Evolutionary conservation across 2,888 invertebrate genomes (phyloP).

Genomic region (Meiosimyza platycephala): DNA sequence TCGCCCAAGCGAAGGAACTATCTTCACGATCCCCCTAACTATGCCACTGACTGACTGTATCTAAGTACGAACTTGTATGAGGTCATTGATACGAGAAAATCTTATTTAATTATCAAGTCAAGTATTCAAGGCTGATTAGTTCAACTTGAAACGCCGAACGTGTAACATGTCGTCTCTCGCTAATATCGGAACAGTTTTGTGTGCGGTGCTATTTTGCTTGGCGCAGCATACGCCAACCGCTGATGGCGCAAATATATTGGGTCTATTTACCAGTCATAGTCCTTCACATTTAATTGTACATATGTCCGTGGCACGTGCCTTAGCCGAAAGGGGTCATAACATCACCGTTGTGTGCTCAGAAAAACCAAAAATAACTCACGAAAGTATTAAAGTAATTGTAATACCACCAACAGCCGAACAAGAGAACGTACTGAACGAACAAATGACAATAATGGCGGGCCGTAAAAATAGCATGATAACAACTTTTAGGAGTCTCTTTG

Average conservation of each 20-base stretch:
- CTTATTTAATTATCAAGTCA: too few relatives aligned
- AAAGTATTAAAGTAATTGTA: conserved; percentile 55
- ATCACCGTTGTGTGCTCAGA: conserved; percentile 60
- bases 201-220: background rate
- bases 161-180: too few relatives aligned
- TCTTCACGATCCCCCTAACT: too few relatives aligned
- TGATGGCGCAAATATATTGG: conserved; percentile 58
- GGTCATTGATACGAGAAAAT: too few relatives aligned
- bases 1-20: too few relatives aligned
- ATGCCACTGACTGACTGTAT: too few relatives aligned
- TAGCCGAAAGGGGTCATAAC: conserved; percentile 63
- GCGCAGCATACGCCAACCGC: conserved; percentile 36
- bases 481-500: conserved; percentile 45
- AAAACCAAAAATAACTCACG: conserved; percentile 58
- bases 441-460: conserved; percentile 47
- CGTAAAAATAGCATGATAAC: conserved; percentile 49
- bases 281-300: conserved; percentile 64
- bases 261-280: conserved; percentile 61
- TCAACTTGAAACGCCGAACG: too few relatives aligned
- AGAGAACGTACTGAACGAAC: conserved; percentile 43
- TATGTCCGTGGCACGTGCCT: conserved; percentile 56
- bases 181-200: too few relatives aligned
- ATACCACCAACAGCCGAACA: conserved; percentile 51
- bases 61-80: too few relatives aligned
- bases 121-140: too few relatives aligned